phyloP scores from a whole-genome alignment of 2,113 vertebrate species.

The Bombycilla garrulus region DNA sequence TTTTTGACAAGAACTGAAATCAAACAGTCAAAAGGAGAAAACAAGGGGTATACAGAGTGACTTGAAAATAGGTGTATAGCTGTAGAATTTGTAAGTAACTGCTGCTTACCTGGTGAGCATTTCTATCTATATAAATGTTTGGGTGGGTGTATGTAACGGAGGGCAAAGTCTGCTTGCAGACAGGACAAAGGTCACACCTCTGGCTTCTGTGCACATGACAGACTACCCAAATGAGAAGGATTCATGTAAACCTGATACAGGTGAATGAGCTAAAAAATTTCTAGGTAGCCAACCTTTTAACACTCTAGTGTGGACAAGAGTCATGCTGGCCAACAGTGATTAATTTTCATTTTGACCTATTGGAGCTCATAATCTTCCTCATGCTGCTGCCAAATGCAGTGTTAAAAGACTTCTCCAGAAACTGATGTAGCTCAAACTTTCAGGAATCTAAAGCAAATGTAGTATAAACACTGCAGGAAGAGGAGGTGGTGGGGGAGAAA shows the following conservation, averaged over 20 bases:
- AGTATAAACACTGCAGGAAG: neutral
- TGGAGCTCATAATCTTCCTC: neutral
- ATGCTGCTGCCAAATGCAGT: neutral
- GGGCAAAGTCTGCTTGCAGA: neutral
- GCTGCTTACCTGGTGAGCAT: neutral
- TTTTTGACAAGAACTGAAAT: neutral
- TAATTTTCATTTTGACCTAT: neutral
- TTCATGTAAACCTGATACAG: neutral
- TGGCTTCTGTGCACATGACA: neutral
- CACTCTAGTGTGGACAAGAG: neutral
- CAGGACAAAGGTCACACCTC: neutral
- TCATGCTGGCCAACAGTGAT: neutral
- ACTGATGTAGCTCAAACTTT: neutral
- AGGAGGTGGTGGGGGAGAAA: neutral
- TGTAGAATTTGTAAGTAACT: neutral
- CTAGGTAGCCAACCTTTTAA: neutral
- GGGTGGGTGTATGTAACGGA: neutral
- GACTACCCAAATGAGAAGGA: neutral
- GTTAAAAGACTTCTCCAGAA: neutral
- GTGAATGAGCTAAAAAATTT: neutral
- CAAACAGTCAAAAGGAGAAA: neutral
- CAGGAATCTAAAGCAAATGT: neutral
- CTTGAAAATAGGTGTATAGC: neutral
- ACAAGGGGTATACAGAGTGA: neutral
- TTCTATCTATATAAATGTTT: neutral